phyloP scores from a whole-genome alignment of 2,113 vertebrate genomes.

The Diadophis punctatus region DNA sequence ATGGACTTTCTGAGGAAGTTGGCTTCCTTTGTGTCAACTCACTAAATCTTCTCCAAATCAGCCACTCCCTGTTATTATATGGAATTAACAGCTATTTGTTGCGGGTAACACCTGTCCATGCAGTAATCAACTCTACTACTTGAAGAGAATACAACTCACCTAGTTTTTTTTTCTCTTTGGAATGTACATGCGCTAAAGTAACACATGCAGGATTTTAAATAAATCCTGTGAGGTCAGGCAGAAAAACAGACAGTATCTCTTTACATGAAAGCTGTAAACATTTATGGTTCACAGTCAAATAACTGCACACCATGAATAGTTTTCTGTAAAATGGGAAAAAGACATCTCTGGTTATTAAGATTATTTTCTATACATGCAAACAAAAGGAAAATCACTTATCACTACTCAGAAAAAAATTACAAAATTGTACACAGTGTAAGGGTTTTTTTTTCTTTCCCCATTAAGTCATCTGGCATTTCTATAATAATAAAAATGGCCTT shows the following conservation, averaged over 20 bases:
- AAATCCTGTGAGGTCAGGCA: not conserved
- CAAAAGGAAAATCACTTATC: conserved; percentile 20
- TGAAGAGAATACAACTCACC: not conserved
- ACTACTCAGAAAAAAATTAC: conserved; percentile 30
- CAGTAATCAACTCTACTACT: not conserved
- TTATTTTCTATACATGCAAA: not conserved
- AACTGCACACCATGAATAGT: conserved; percentile 7
- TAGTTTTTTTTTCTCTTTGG: not conserved
- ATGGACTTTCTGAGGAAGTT: not conserved
- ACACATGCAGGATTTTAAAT: not conserved
- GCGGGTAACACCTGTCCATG: not conserved
- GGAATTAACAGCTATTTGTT: not conserved
- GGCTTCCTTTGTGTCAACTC: not conserved
- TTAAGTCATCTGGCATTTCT: conserved; percentile 16
- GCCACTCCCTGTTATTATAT: not conserved
- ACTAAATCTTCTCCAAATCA: not conserved
- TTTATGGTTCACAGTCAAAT: conserved; percentile 4
- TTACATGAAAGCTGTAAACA: conserved; percentile 17
- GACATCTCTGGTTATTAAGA: not conserved
- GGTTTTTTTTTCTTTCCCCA: not conserved
- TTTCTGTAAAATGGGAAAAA: conserved; percentile 9
- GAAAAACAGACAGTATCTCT: conserved; percentile 10
- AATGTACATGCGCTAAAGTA: not conserved
- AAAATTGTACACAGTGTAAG: conserved; percentile 20
- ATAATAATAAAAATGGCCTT: not conserved